Conservation (phyloP, 2,113 vertebrate species). For the Pluvialis apricaria region DNA sequence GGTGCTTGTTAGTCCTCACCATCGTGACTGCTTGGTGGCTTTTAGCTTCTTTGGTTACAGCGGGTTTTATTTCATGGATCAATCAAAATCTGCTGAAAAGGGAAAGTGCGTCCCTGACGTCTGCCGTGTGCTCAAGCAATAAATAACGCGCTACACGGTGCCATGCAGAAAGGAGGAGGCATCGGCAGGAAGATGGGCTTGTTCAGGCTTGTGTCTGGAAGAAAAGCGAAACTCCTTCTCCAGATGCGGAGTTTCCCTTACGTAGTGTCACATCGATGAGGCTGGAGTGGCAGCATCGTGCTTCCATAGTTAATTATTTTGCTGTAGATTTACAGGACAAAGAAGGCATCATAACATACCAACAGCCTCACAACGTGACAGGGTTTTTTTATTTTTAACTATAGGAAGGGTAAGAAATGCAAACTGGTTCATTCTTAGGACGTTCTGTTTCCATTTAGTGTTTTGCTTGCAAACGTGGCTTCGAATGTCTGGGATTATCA, state of each 20-base stretch:
- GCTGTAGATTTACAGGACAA: not conserved
- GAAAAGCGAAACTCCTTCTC: not conserved
- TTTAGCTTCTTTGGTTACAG: not conserved
- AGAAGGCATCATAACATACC: not conserved
- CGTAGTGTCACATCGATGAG: not conserved
- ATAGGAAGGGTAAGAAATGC: not conserved
- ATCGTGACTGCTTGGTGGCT: not conserved
- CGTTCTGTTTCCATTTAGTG: conserved; percentile 33
- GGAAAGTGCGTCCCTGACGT: not conserved
- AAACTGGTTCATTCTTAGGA: not conserved
- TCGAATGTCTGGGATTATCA: conserved; percentile 39
- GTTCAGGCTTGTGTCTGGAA: not conserved
- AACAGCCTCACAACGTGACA: not conserved
- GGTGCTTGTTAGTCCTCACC: not conserved
- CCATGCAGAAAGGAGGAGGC: not conserved
- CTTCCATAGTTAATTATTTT: not conserved
- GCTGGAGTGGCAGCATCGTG: not conserved
- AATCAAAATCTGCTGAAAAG: not conserved
- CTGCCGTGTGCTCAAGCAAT: not conserved
- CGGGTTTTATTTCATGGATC: not conserved
- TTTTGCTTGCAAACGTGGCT: conserved; percentile 43
- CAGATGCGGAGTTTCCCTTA: not conserved
- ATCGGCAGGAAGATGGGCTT: not conserved
- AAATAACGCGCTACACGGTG: not conserved
- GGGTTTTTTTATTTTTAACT: not conserved